Percentiles rank a stretch among this genome's conserved stretches.
Evolutionary conservation across 2,888 invertebrate genomes (phyloP).

Genomic region (Cistogaster globosa): DNA sequence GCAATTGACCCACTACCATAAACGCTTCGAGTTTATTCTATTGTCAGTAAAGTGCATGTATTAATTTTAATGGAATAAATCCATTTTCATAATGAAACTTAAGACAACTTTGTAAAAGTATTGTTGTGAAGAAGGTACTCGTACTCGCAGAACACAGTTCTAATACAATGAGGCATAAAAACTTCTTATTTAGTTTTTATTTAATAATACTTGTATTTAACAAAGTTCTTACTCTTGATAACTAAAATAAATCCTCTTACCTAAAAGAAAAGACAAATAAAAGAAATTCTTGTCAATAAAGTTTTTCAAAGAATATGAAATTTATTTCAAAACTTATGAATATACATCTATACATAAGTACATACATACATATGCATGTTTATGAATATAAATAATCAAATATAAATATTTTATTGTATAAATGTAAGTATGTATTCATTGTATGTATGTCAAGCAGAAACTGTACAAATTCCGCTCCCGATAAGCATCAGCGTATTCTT

Average conservation of each 20-base stretch:
- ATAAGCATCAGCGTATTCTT: no score
- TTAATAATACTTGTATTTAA: neutral
- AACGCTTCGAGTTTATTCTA: neutral
- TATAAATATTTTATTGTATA: no score
- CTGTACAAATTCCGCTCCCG: no score
- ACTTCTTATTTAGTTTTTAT: neutral
- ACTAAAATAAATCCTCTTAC: neutral
- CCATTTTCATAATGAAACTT: slow-evolving; percentile 40
- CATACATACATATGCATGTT: no score
- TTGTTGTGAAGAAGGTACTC: slow-evolving; percentile 20
- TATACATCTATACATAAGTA: no score
- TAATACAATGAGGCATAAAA: no score
- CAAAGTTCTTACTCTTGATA: neutral
- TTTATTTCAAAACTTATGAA: neutral
- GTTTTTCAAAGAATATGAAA: neutral
- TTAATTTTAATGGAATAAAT: slow-evolving; percentile 42
- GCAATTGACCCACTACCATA: slow-evolving; percentile 20
- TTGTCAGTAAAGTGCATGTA: neutral
- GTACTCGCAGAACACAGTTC: neutral
- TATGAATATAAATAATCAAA: no score
- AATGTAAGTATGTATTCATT: no score
- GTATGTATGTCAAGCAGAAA: no score
- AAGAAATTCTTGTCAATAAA: neutral
- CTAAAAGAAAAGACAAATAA: neutral
- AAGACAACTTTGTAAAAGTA: slow-evolving; percentile 27